Evolutionary conservation across 1,140 invertebrate species (phyloP), one percentile per base, ranked within the genome.

Genomic region (Aethina tumida): DNA sequence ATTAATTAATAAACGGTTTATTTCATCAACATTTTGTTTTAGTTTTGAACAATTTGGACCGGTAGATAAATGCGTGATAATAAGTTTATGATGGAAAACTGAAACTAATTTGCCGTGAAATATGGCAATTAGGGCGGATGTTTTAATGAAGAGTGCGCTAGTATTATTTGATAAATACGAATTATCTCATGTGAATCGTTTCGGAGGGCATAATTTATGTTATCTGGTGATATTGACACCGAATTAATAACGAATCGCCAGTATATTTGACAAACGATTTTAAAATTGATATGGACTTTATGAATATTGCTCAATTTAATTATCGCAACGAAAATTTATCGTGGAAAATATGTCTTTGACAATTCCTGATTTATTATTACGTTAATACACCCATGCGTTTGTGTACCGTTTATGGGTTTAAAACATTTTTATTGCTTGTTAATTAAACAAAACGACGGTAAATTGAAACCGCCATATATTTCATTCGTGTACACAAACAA

Each of bases 171-270:
- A 31, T 18, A 31, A 31, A 31, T 14, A 8, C 10, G 29, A 31
- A 14, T 31, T 31, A 31, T 31, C 13, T 14, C 25, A 20, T 10
- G 16, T 20, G 21, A 33, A 32, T 22, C 15, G 25, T 39, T 30
- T 15, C 21, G 8, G 25, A 18, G 27, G 13, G 18, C 13, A 41
- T 40, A 44, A 40, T 45, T 35, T 37, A 45, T 32, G 41, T 32
- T 41, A 48, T 48, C 42, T 40, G 42, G 45, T 45, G 41, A 44
- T 26, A 44, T 48, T 48, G 46, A 45, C 46, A 45, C 46, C 37
- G 39, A 48, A 48, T 48, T 48, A 45, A 48, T 48, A 39, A 36
- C 34, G 32, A 32, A 28, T 24, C 20, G 8, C 10, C 28, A 28
- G 34, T 14, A 33, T 32, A n/a, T 28, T 41, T 49, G 46, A 45